phyloP scores from a whole-genome alignment of 2,797 vertebrate species.

The Glyptemys insculpta region DNA sequence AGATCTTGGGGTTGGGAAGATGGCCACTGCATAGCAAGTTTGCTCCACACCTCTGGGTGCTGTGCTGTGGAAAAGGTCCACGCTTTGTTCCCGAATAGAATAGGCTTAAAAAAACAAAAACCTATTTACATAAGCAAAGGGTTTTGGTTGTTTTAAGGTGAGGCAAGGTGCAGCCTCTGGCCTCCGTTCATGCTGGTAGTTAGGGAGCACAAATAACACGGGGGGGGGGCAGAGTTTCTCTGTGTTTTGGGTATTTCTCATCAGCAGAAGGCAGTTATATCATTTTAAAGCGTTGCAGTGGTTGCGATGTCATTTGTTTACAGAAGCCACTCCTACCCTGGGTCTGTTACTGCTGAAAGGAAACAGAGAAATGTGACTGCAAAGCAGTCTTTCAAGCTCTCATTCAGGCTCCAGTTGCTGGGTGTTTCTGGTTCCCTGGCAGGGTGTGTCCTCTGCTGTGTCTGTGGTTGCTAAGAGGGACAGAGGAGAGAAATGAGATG shows the following conservation, averaged over 20 bases:
- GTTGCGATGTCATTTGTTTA: background rate
- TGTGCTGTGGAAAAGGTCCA: background rate
- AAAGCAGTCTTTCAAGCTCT: conserved; percentile 17
- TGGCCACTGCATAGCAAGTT: background rate
- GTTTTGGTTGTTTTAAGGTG: background rate
- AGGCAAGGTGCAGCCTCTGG: background rate
- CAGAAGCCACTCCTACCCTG: background rate
- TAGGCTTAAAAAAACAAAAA: background rate
- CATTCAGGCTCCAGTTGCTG: background rate
- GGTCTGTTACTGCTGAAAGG: background rate
- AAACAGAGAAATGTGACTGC: conserved; percentile 20
- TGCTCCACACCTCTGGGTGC: background rate
- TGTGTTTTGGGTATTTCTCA: background rate
- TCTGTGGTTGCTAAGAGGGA: background rate
- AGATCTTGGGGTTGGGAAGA: background rate
- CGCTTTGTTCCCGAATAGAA: background rate
- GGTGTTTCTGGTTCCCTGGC: conserved; percentile 15
- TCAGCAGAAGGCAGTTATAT: background rate
- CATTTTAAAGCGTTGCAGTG: background rate
- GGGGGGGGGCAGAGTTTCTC: background rate
- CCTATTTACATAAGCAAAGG: background rate
- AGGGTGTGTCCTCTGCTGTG: background rate
- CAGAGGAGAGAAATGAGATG: background rate
- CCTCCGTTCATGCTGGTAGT: fast-evolving
- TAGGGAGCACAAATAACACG: background rate